A percentile compares a stretch with the other conserved stretches of the same genome.
Evolutionary conservation across 2,888 invertebrate genomes (phyloP).

Genomic region (Augiades crinisus): DNA sequence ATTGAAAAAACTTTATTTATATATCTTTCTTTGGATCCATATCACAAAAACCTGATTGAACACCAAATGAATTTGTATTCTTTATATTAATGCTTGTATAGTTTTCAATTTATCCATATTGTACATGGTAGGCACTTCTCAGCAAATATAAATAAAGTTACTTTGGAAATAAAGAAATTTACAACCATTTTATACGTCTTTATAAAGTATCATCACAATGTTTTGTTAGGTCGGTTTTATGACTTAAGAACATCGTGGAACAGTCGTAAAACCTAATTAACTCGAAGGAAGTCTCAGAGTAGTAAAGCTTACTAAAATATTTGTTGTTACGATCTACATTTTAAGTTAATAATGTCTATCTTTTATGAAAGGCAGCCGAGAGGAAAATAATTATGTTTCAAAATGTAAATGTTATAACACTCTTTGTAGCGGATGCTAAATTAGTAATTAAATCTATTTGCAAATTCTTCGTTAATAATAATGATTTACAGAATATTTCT

Average conservation of each 20-base stretch:
- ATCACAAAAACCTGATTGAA: too few relatives aligned
- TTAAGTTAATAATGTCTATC: background rate
- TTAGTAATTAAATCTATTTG: too few relatives aligned
- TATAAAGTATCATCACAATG: slow-evolving; percentile 8
- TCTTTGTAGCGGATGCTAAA: too few relatives aligned
- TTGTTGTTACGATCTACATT: background rate
- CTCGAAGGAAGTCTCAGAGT: background rate
- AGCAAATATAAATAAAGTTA: background rate
- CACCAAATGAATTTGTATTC: too few relatives aligned
- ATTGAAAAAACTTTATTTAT: too few relatives aligned
- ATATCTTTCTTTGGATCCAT: too few relatives aligned
- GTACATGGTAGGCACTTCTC: background rate
- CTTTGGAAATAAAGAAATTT: slow-evolving; percentile 1
- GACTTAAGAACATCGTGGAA: slow-evolving; percentile 9
- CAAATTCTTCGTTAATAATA: too few relatives aligned
- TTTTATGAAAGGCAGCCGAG: background rate
- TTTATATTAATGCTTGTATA: too few relatives aligned
- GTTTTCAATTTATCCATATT: too few relatives aligned
- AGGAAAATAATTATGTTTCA: background rate
- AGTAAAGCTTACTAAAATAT: slow-evolving; percentile 3
- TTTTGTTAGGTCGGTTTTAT: slow-evolving; percentile 14
- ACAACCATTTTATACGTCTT: slow-evolving; percentile 14
- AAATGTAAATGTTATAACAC: too few relatives aligned
- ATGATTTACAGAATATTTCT: too few relatives aligned
- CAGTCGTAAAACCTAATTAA: slow-evolving; percentile 15